A percentile compares a stretch with the other conserved stretches of the same genome.
These are phyloP conservation scores for Furnarius figulus DNA, from an alignment of 2,113 vertebrate genomes.

Conservation along the genomic window DNA sequence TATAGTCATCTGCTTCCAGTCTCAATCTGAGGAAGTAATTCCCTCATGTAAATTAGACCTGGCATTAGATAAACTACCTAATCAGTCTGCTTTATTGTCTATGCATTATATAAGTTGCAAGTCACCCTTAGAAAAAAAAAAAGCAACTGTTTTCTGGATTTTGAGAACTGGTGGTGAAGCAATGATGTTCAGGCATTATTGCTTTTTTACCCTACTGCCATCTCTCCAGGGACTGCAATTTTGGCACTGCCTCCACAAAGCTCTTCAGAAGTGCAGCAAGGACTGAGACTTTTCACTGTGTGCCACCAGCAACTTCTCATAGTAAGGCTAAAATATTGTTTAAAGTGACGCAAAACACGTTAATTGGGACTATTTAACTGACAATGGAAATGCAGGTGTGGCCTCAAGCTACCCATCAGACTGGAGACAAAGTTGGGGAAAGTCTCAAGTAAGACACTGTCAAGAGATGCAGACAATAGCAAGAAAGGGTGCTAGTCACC, in stretches of 20 bases:
- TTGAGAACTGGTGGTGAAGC: neutral
- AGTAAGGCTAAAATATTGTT: neutral
- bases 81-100: conserved; percentile 18
- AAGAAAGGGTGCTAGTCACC: neutral
- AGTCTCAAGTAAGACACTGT: neutral
- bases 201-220: neutral
- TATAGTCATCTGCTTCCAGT: neutral
- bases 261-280: neutral
- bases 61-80: conserved; percentile 11
- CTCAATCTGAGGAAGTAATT: conserved; percentile 2
- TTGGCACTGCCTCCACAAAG: neutral
- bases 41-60: conserved; percentile 38
- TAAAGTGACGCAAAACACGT: neutral
- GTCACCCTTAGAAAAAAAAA: neutral
- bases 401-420: neutral
- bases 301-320: neutral
- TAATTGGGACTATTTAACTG: neutral
- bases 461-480: neutral
- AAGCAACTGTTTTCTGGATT: neutral
- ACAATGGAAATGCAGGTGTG: neutral
- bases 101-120: neutral
- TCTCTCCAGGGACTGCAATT: neutral
- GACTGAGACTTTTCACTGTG: neutral
- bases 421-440: neutral
- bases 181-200: neutral